A percentile compares a stretch with the other conserved stretches of the same genome.
These are phyloP conservation scores for Pheucticus melanocephalus DNA, from an alignment of 2,113 vertebrate species.

Conservation along the genomic window DNA sequence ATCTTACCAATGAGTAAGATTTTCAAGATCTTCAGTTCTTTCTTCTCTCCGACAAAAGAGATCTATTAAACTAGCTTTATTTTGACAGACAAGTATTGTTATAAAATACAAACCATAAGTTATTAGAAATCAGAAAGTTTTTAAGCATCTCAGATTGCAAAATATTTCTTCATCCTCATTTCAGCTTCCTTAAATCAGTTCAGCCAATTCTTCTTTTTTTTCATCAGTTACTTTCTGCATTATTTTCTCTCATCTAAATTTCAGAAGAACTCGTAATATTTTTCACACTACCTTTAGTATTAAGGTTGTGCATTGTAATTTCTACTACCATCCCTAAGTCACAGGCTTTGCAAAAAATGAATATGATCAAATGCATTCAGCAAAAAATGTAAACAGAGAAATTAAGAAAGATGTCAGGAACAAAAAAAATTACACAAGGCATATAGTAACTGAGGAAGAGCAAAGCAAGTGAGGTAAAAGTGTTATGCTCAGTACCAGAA, in stretches of 20 bases:
- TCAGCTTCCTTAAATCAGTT: not conserved
- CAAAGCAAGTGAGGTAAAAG: not conserved
- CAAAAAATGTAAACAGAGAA: not conserved
- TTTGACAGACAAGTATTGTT: not conserved
- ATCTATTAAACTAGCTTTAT: not conserved
- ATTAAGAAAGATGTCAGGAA: not conserved
- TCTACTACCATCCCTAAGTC: not conserved
- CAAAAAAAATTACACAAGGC: not conserved
- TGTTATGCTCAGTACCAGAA: not conserved
- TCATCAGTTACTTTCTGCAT: not conserved
- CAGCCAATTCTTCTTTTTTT: not conserved
- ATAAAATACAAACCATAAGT: not conserved
- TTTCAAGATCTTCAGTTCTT: not conserved
- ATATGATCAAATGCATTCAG: not conserved
- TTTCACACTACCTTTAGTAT: not conserved
- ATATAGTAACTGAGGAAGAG: not conserved
- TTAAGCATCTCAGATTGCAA: not conserved
- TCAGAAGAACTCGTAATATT: not conserved
- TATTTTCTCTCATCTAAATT: not conserved
- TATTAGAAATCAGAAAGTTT: not conserved
- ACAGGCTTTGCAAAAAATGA: not conserved
- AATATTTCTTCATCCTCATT: not conserved
- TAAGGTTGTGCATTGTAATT: not conserved
- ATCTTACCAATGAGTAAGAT: not conserved
- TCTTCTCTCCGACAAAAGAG: not conserved